phyloP scores from a whole-genome alignment of 23 tunicate species.

The Trididemnum clinides region DNA sequence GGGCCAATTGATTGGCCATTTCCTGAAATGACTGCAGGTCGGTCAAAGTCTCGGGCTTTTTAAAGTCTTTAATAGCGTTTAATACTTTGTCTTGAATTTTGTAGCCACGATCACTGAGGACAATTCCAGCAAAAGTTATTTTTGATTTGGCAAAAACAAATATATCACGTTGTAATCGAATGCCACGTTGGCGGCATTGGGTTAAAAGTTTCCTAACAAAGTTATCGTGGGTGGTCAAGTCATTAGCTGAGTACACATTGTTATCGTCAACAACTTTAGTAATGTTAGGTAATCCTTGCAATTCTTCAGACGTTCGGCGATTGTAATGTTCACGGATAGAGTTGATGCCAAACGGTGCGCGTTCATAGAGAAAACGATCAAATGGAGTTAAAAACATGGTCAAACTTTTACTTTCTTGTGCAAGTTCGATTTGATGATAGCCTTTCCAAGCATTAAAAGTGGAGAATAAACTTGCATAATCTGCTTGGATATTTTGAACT shows the following conservation, averaged over 20 bases:
- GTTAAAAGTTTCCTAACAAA: neutral
- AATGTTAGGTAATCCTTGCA: neutral
- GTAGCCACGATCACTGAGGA: neutral
- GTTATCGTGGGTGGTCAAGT: neutral
- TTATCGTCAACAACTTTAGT: neutral
- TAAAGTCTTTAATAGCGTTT: neutral
- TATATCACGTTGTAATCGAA: neutral
- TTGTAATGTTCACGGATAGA: neutral
- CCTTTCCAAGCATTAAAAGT: neutral
- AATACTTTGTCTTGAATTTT: neutral
- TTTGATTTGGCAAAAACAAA: neutral
- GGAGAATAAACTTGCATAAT: neutral
- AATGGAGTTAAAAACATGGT: conserved; percentile 7
- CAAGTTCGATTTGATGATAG: conserved; percentile 6
- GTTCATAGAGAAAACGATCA: neutral
- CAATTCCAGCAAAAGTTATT: neutral
- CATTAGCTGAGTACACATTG: neutral
- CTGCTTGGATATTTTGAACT: neutral
- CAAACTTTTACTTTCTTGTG: neutral
- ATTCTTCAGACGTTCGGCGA: neutral
- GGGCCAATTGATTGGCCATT: conserved; percentile 4
- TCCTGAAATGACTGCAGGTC: neutral
- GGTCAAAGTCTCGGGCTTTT: neutral
- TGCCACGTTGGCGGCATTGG: neutral
- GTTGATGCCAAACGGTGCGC: conserved; percentile 16